These are phyloP conservation scores for Bombus superbus DNA, from an alignment of 1,140 invertebrate species.

Conservation along the genomic window DNA sequence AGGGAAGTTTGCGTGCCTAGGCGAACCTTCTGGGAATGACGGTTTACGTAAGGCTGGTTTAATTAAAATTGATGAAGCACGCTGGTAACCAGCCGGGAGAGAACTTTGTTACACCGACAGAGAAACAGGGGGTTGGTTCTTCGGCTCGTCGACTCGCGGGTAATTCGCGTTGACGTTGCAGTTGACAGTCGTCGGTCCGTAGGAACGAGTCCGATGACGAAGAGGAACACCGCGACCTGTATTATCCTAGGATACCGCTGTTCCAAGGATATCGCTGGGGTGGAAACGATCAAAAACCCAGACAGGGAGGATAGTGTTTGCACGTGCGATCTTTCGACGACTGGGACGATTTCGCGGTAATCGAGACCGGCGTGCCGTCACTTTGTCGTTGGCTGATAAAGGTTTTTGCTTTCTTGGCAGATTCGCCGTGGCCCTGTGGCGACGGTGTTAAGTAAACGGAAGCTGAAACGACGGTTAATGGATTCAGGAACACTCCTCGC, in stretches of 20 bases:
- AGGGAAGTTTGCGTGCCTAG: background rate
- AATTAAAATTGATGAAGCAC: constrained; percentile 67
- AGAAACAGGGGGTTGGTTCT: constrained; percentile 20
- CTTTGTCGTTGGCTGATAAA: constrained; percentile 54
- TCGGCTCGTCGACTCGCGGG: constrained; percentile 53
- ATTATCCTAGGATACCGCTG: background rate
- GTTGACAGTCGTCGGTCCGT: constrained; percentile 26
- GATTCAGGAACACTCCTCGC: constrained; percentile 67
- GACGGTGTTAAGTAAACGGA: constrained; percentile 67
- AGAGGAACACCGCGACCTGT: background rate
- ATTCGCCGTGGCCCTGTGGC: constrained; percentile 20
- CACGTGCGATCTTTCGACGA: too few species aligned
- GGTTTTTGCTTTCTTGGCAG: constrained; percentile 69
- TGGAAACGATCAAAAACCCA: background rate
- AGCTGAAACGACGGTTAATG: constrained; percentile 66
- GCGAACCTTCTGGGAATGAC: constrained; percentile 37
- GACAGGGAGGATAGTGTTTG: background rate
- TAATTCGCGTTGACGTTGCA: constrained; percentile 50
- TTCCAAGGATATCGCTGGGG: background rate
- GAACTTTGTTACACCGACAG: constrained; percentile 43
- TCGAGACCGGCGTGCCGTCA: background rate
- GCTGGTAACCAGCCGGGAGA: background rate
- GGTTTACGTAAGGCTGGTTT: constrained; percentile 57
- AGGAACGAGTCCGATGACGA: background rate
- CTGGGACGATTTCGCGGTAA: constrained; percentile 6